Conservation (phyloP, 1,140 invertebrate genomes). For the Aradophagus sp. region DNA sequence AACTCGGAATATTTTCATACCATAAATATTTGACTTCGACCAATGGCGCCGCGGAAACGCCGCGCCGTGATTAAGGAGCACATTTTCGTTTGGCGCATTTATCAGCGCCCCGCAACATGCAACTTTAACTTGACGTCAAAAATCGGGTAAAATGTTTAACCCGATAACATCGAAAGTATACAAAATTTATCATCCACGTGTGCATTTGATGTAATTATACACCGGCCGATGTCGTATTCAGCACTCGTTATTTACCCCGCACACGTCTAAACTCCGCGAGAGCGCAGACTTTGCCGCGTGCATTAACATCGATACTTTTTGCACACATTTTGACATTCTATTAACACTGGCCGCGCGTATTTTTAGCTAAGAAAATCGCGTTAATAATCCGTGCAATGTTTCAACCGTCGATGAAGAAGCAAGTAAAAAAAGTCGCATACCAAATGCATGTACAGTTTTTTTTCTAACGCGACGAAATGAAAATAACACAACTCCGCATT, state of each 20-base stretch:
- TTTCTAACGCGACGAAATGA: too few species aligned
- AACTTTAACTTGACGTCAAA: conserved; percentile 56
- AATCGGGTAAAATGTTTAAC: conserved; percentile 50
- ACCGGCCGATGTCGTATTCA: conserved; percentile 27
- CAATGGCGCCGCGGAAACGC: conserved; percentile 29
- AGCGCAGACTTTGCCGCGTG: conserved; percentile 29
- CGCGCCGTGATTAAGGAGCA: conserved; percentile 47
- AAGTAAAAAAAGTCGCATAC: conserved; percentile 1
- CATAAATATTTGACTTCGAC: conserved; percentile 51
- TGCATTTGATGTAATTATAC: conserved; percentile 48
- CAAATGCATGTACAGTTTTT: too few species aligned
- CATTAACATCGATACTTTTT: conserved; percentile 38
- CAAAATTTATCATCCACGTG: conserved; percentile 50
- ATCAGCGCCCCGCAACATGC: conserved; percentile 33
- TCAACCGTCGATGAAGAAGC: neutral
- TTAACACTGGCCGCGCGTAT: conserved; percentile 28
- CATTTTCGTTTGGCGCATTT: conserved; percentile 51
- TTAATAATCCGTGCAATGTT: conserved; percentile 12
- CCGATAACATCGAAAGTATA: conserved; percentile 46
- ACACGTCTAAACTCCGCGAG: conserved; percentile 18
- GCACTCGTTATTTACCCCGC: conserved; percentile 41
- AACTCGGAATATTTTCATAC: conserved; percentile 52
- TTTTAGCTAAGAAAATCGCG: conserved; percentile 14
- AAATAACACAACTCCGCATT: too few species aligned
- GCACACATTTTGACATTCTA: conserved; percentile 37